Percentiles rank a stretch among this genome's conserved stretches.
These are phyloP conservation scores for Clarias batrachus DNA, from an alignment of 2,113 vertebrate genomes.

Conservation along the genomic window DNA sequence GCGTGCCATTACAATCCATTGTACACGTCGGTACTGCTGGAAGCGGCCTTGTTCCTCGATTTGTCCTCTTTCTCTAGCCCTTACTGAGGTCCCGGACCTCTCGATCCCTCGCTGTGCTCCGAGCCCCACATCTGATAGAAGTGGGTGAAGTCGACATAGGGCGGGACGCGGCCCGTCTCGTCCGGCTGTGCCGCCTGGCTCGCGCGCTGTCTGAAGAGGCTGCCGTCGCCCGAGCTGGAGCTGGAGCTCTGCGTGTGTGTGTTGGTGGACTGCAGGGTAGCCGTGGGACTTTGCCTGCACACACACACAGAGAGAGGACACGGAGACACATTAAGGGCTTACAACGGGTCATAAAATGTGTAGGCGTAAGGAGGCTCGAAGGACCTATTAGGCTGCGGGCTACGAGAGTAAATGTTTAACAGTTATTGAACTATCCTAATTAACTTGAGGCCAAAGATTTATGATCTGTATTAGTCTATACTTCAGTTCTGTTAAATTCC, in stretches of 20 bases:
- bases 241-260: constrained; percentile 97
- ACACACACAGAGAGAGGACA: neutral
- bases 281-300: constrained; percentile 89
- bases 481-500: neutral
- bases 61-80: neutral
- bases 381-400: constrained; percentile 38
- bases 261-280: constrained; percentile 94
- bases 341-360: constrained; percentile 57
- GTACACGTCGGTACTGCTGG: neutral
- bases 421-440: neutral
- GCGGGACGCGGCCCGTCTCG: constrained; percentile 90
- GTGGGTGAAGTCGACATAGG: constrained; percentile 95
- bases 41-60: neutral
- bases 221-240: constrained; percentile 94
- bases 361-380: constrained; percentile 40
- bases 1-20: constrained; percentile 1
- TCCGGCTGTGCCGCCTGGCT: constrained; percentile 89
- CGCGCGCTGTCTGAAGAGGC: constrained; percentile 89
- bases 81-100: constrained; percentile 56
- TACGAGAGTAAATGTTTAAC: neutral
- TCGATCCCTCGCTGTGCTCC: constrained; percentile 81
- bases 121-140: constrained; percentile 92
- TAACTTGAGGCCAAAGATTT: neutral
- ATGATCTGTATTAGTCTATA: neutral
- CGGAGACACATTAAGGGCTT: constrained; percentile 43